These are phyloP conservation scores for Tenthredo mesomela DNA, from an alignment of 2,888 invertebrate species.

Conservation along the genomic window DNA sequence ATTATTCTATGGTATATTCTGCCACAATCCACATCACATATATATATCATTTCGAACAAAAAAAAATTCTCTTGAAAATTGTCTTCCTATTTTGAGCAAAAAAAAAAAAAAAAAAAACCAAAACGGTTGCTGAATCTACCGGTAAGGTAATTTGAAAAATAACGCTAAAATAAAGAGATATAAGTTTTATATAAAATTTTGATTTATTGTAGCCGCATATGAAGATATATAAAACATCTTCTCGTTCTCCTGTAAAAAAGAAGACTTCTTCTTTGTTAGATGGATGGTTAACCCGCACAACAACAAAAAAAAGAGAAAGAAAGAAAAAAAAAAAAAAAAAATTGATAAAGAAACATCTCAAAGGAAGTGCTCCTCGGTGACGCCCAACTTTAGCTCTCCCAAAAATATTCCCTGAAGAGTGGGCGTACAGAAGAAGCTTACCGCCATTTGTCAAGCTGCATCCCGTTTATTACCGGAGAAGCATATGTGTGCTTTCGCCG, in stretches of 20 bases:
- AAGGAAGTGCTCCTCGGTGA: constrained; percentile 20
- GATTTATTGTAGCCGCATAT: neutral
- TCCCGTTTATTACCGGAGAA: constrained; percentile 31
- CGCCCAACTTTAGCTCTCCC: constrained; percentile 29
- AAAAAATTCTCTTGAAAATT: neutral
- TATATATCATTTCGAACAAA: neutral
- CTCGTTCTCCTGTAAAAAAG: neutral
- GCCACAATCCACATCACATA: neutral
- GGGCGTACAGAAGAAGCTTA: constrained; percentile 31
- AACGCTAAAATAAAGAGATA: no score
- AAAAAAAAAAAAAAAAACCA: neutral
- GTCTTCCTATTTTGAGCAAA: neutral
- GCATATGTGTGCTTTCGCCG: constrained; percentile 34
- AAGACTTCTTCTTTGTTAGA: neutral
- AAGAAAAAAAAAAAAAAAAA: neutral
- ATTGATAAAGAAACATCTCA: neutral
- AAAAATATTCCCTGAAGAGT: constrained; percentile 28
- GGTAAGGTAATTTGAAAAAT: no score
- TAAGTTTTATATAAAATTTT: neutral
- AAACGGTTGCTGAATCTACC: neutral
- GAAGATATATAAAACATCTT: neutral
- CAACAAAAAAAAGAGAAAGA: neutral
- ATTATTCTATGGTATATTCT: neutral
- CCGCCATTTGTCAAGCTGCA: constrained; percentile 39
- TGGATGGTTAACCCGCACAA: neutral